Base-by-base conservation (phyloP, 2,113 vertebrate species). In the Labrus mixtus region DNA sequence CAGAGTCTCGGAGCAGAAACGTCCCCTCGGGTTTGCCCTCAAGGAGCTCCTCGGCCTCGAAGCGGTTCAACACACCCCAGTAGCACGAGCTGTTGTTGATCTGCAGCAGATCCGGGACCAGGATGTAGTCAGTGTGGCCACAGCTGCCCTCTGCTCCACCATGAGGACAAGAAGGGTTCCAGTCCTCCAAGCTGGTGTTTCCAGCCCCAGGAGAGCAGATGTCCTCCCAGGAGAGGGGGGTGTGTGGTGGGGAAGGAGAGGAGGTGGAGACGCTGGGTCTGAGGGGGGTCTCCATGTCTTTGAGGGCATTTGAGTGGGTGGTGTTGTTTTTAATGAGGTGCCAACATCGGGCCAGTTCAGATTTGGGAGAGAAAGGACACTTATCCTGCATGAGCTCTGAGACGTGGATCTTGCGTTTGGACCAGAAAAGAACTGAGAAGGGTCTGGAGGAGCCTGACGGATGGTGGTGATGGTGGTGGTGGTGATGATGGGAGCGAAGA, bases 11-110 rank as follows among this genome's bases (percentile, higher is more conserved):
- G 17, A 99, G 92, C 81, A 99, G 92, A 80, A 99, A 99, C 0
- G 98, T 99, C 3, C 98, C 98, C 87, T 99, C 98, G 0, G 98
- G 98, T 80, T 97, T 97, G 16, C 97, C 97, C 73, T 99, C 98
- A 25, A 99, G 92, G 12, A 99, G 95, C 2, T 97, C 97, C 93
- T 99, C 98, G 0, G 97, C 98, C 41, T 97, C 96, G 0, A 98
- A 98, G 83, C 98, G 97, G 90, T 99, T 96, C 95, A 99, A 91
- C 53, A 99, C 96, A 0, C 98, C 98, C 98, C 98, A 99, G 89
- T 99, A 99, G 87, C 96, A 98, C 0, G 97, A 93, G 29, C 95
- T 99, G 90, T 98, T 99, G 93, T 96, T 97, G 93, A 99, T 98
- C 92, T 96, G 96, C 29, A 99, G 96, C 37, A 99, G 96, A 89